Evolutionary conservation across 2,113 vertebrate species (phyloP), one percentile per base, ranked within the genome.

Genomic region (Heptranchias perlo): DNA sequence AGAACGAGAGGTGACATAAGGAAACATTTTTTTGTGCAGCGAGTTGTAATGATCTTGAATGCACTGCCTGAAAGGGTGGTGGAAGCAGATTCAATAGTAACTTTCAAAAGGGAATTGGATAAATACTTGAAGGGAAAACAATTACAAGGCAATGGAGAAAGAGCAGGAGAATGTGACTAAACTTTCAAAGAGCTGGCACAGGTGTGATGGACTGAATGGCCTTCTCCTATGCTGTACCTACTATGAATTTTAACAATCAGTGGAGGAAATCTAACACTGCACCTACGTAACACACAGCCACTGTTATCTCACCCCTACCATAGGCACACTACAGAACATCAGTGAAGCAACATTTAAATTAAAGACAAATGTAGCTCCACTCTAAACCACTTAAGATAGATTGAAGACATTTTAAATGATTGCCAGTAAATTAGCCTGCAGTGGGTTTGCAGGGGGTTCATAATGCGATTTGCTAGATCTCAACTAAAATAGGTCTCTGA

Each of bases 401-500:
- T 69, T 95, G 65, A 69, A 95, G 44, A 47, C 11, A 6, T 73
- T 95, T 25, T 14, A 31, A 69, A 95, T 25, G 44, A 95, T 95
- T 95, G 94, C 64, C 35, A 49, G 94, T 25, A 73, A 95, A 52
- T 69, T 95, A 95, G 64, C 47, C 94, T 95, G 39, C 65, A 69
- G 65, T 73, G 94, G 65, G 89, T 8, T 95, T 67, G 39, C 44
- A 95, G 65, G 47, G 44, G 65, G 13, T 47, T 95, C 44, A 47
- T 67, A 47, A 94, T 69, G 94, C 25, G 52, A 69, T 52, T 95
- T 95, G 94, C 44, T 28, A 49, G 23, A 95, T 52, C 44, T 47
- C 89, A 93, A n/a, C 35, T 62, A 39, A n/a, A 62, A 62, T 58
- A 39, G 35, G 54, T 16, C 14, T 62, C 21, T 35, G 58, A 54